These are phyloP conservation scores for Macquaria australasica DNA, from an alignment of 2,113 vertebrate genomes.

Conservation along the genomic window DNA sequence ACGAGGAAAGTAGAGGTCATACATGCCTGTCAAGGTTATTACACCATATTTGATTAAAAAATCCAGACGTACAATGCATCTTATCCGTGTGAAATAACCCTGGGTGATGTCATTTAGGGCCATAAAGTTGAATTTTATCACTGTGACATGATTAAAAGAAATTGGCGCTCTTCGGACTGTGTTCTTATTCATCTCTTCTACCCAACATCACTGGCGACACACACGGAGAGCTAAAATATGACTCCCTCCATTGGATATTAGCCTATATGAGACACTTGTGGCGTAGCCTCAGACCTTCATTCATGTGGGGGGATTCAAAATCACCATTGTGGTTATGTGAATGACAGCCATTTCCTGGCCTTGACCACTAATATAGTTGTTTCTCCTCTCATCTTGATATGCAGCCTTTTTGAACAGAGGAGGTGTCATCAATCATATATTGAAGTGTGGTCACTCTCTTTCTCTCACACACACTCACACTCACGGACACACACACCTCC, in stretches of 20 bases:
- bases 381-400: conserved; percentile 50
- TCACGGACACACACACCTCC: conserved; percentile 22
- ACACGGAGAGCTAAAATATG: conserved; percentile 15
- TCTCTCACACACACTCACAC: conserved; percentile 10
- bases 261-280: conserved; percentile 9
- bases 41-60: neutral
- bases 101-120: neutral
- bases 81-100: neutral
- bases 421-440: conserved; percentile 64
- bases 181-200: neutral
- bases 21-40: neutral
- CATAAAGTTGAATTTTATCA: neutral
- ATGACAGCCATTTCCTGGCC: conserved; percentile 60
- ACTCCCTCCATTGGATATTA: conserved; percentile 10
- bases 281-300: conserved; percentile 15
- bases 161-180: neutral
- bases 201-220: neutral
- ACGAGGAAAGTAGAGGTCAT: neutral
- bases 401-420: conserved; percentile 47
- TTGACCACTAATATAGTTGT: conserved; percentile 58
- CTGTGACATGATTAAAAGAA: neutral
- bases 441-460: conserved; percentile 44
- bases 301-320: conserved; percentile 38
- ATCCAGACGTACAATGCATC: neutral
- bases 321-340: conserved; percentile 59